Percentiles rank a stretch among this genome's conserved stretches.
These are phyloP conservation scores for Elachura formosa DNA, from an alignment of 2,113 vertebrate species.

Conservation along the genomic window DNA sequence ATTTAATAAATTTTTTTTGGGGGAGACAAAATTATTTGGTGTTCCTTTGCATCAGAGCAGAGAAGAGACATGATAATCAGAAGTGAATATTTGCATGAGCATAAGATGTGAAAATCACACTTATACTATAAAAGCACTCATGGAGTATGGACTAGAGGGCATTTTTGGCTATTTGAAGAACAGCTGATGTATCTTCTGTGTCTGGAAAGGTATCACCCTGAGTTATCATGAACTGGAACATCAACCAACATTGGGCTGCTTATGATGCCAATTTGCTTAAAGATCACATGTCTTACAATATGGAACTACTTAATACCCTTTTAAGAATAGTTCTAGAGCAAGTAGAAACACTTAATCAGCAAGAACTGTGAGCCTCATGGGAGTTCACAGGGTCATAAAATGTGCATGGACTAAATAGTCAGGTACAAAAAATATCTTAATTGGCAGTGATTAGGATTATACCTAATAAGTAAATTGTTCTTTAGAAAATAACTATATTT, in stretches of 20 bases:
- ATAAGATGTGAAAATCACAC: not conserved
- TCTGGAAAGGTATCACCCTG: not conserved
- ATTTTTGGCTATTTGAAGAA: not conserved
- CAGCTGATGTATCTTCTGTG: not conserved
- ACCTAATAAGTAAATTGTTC: not conserved
- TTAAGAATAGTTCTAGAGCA: not conserved
- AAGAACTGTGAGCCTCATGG: not conserved
- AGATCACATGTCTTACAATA: not conserved
- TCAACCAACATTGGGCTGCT: not conserved
- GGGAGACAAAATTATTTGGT: not conserved
- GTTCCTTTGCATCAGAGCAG: not conserved
- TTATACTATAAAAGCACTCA: not conserved
- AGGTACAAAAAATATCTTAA: not conserved
- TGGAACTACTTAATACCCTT: not conserved
- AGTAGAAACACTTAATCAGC: not conserved
- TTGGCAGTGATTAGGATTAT: not conserved
- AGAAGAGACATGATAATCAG: not conserved
- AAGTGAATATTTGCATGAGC: not conserved
- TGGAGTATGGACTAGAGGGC: not conserved
- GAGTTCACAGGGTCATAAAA: not conserved
- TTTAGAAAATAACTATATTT: not conserved
- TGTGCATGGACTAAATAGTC: not conserved
- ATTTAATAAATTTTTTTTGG: not conserved
- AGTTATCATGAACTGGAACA: not conserved
- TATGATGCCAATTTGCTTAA: not conserved